These are phyloP conservation scores for Notolepis coatsorum DNA, from an alignment of 2,797 vertebrate genomes.

Conservation along the genomic window DNA sequence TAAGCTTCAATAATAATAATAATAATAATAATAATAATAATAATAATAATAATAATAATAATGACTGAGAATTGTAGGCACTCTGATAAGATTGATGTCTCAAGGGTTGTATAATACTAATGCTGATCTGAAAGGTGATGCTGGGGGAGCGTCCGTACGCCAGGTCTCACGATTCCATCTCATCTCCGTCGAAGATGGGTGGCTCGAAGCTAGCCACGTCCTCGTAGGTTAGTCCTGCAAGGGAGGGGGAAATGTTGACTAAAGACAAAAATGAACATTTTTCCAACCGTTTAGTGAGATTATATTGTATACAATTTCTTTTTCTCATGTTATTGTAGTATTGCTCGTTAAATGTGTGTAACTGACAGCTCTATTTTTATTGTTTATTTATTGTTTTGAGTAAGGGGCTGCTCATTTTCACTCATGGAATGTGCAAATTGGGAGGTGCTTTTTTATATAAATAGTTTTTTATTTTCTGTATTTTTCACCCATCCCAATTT, in stretches of 20 bases:
- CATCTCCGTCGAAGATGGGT: constrained; percentile 89
- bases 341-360: too few species aligned
- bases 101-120: constrained; percentile 46
- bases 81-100: constrained; percentile 39
- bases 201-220: constrained; percentile 93
- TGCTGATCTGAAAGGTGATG: constrained; percentile 32
- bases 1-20: constrained; percentile 26
- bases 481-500: too few species aligned
- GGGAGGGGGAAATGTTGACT: neutral
- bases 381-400: too few species aligned
- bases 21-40: constrained; percentile 32
- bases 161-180: constrained; percentile 89
- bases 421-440: too few species aligned
- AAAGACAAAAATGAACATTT: too few species aligned
- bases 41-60: constrained; percentile 28
- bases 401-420: too few species aligned
- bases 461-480: too few species aligned
- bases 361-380: too few species aligned
- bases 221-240: constrained; percentile 92
- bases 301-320: too few species aligned
- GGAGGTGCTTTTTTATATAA: too few species aligned
- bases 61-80: constrained; percentile 38
- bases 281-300: too few species aligned
- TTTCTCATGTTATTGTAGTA: too few species aligned
- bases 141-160: constrained; percentile 5